phyloP scores from a whole-genome alignment of 2,797 vertebrate species.

The Tarsius wallacei region DNA sequence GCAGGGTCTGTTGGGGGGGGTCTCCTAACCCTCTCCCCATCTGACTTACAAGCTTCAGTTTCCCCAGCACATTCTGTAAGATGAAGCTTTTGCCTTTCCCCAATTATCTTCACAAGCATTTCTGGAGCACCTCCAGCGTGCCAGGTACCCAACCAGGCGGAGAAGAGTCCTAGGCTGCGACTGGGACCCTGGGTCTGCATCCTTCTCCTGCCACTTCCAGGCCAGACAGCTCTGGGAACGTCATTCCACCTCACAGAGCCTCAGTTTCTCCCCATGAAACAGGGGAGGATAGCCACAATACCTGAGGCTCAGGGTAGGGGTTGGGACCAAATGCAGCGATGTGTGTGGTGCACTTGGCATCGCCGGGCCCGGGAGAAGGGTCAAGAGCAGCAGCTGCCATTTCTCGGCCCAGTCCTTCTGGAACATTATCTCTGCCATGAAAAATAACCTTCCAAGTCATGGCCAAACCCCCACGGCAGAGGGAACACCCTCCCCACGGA shows the following conservation, averaged over 20 bases:
- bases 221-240: accelerated
- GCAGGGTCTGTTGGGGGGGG: background rate
- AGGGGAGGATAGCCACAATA: background rate
- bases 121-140: background rate
- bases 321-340: background rate
- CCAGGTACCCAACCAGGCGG: no score
- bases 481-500: background rate
- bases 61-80: background rate
- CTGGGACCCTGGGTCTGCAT: accelerated
- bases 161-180: background rate
- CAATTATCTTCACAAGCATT: background rate
- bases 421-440: background rate
- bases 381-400: background rate
- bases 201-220: background rate
- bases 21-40: background rate
- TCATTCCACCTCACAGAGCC: background rate
- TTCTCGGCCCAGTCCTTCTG: background rate
- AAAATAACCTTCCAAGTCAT: background rate
- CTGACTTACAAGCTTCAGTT: background rate
- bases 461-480: background rate
- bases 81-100: background rate
- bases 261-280: background rate
- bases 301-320: background rate
- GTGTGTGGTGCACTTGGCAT: accelerated
- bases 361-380: background rate